Evolutionary conservation across 1,140 invertebrate genomes (phyloP).

Genomic region (Cyrtorhinus lividipennis): DNA sequence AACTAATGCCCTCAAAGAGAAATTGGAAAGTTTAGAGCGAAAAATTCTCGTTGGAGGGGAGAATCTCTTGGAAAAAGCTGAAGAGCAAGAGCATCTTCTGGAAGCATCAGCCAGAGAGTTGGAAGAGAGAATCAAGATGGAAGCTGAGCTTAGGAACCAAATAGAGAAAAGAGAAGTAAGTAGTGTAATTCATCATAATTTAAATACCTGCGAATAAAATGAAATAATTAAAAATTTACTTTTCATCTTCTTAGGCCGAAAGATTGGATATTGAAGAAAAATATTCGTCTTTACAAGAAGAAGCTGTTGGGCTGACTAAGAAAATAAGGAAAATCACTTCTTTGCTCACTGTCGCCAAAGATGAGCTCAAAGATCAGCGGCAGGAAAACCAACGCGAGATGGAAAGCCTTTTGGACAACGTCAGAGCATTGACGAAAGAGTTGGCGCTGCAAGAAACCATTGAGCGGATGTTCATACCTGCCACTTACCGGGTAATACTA

Average conservation of each 20-base stretch:
- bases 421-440: constrained; percentile 75
- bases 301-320: constrained; percentile 78
- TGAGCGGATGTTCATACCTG: constrained; percentile 79
- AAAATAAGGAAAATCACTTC: constrained; percentile 82
- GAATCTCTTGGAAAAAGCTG: constrained; percentile 94
- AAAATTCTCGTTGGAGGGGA: constrained; percentile 96
- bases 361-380: constrained; percentile 74
- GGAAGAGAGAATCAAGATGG: constrained; percentile 64
- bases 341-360: constrained; percentile 65
- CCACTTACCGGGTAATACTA: constrained; percentile 69
- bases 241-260: too few species aligned
- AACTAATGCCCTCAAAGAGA: constrained; percentile 52
- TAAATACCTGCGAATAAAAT: not conserved
- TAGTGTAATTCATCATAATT: too few species aligned
- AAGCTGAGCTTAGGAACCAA: constrained; percentile 65
- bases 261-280: constrained; percentile 91
- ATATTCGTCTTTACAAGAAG: constrained; percentile 86
- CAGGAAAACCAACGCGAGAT: constrained; percentile 92
- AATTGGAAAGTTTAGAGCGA: constrained; percentile 79
- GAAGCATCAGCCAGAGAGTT: constrained; percentile 84
- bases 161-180: constrained; percentile 63
- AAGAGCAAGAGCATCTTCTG: constrained; percentile 79
- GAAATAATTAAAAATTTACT: not conserved
- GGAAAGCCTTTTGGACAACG: constrained; percentile 86
- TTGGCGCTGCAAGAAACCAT: constrained; percentile 79